A percentile compares a stretch with the other conserved stretches of the same genome.
Conservation (phyloP, 2,888 invertebrate genomes). For the Crematogaster levior region DNA sequence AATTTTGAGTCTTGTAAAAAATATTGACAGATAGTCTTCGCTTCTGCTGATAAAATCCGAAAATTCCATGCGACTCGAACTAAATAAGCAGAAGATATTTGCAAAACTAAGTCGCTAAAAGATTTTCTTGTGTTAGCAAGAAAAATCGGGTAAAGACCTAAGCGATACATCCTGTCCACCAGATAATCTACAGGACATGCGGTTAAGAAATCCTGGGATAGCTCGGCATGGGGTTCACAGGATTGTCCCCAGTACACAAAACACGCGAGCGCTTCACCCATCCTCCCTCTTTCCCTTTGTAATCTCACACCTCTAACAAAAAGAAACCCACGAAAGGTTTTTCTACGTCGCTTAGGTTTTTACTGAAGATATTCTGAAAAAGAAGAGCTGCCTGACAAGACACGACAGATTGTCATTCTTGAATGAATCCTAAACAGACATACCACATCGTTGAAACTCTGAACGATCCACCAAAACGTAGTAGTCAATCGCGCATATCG, state of each 20-base stretch:
- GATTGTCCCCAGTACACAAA: slow-evolving; percentile 75
- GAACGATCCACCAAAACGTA: slow-evolving; percentile 56
- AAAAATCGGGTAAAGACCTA: not conserved
- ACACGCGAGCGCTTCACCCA: slow-evolving; percentile 77
- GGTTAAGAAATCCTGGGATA: slow-evolving; percentile 66
- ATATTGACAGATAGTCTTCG: not conserved
- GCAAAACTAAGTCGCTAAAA: not conserved
- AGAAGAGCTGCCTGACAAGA: slow-evolving; percentile 59
- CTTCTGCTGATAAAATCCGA: not conserved
- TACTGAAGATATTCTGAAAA: slow-evolving; percentile 70
- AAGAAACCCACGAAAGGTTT: slow-evolving; percentile 77
- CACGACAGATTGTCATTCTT: slow-evolving; percentile 63
- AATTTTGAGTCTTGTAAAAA: not conserved
- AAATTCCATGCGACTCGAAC: not conserved
- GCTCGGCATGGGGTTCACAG: slow-evolving; percentile 73
- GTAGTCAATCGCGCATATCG: slow-evolving; percentile 52
- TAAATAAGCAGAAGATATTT: not conserved
- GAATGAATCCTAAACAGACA: slow-evolving; percentile 81
- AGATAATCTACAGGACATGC: slow-evolving; percentile 71
- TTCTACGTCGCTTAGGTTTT: slow-evolving; percentile 69
- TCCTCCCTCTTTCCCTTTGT: slow-evolving; percentile 73
- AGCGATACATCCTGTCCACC: slow-evolving; percentile 47
- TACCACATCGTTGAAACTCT: slow-evolving; percentile 74
- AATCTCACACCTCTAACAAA: slow-evolving; percentile 84
- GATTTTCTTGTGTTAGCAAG: not conserved